Evolutionary conservation across 1,140 invertebrate species (phyloP).

Genomic region (Sycobia sp.): DNA sequence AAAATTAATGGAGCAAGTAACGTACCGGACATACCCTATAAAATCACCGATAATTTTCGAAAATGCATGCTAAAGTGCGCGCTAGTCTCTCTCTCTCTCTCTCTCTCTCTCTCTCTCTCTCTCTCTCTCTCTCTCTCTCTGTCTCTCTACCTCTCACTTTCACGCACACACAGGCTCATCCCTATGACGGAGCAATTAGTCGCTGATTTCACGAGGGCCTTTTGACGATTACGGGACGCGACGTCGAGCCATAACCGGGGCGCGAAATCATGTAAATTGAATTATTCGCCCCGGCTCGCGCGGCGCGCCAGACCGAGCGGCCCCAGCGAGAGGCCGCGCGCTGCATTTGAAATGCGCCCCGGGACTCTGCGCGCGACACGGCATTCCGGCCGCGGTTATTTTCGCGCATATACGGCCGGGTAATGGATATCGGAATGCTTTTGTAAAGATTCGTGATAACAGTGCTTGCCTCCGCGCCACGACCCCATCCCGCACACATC

Average conservation of each 20-base stretch:
- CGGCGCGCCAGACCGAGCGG: too few species aligned
- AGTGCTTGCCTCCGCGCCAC: background rate
- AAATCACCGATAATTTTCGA: background rate
- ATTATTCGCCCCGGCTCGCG: slow-evolving; percentile 27
- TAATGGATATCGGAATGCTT: slow-evolving; percentile 37
- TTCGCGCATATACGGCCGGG: slow-evolving; percentile 11
- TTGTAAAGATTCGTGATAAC: slow-evolving; percentile 2
- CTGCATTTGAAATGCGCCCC: too few species aligned
- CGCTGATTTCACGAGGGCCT: slow-evolving; percentile 40
- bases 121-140: too few species aligned
- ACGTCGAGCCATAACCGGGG: slow-evolving; percentile 33
- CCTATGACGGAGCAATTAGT: slow-evolving; percentile 32
- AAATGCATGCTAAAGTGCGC: background rate
- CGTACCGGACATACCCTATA: too few species aligned
- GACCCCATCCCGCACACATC: too few species aligned
- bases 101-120: too few species aligned
- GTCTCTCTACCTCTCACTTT: too few species aligned
- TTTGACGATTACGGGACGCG: slow-evolving; percentile 38
- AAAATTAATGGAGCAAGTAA: too few species aligned
- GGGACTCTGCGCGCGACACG: too few species aligned
- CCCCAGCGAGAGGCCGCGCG: too few species aligned
- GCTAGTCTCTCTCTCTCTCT: too few species aligned
- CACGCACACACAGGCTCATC: too few species aligned
- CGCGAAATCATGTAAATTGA: slow-evolving; percentile 46
- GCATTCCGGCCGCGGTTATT: background rate